Base-by-base conservation (phyloP, 2,888 invertebrate species). In the Tinea semifulvella region DNA sequence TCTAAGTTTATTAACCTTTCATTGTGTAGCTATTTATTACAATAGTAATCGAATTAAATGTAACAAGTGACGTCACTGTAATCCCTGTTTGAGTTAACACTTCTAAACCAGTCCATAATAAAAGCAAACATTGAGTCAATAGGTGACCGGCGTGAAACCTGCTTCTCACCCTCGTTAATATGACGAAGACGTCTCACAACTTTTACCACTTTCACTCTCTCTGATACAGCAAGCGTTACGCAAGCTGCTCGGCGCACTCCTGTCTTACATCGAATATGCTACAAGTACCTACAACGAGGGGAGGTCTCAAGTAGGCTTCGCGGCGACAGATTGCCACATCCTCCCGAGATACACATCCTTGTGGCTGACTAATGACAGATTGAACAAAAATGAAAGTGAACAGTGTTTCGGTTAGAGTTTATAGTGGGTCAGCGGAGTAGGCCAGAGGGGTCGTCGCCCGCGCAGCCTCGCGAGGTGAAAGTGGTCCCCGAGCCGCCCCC, bases 371-470 rank as follows among this genome's bases (percentile, higher is more conserved):
- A 72, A 71, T 69, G 65, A 67, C 61, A 63, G 63, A 65, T 64
- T 67, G 56, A 50, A 57, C 63, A 74, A 58, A 79, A 77, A 75
- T 72, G 79, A 80, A 79, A 79, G 79, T 76, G 70, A 74, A 48
- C 42, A 68, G 65, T 68, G 68, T 74, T 76, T 77, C 71, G 68
- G 65, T 68, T 65, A 64, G 66, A 63, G 60, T n/a, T n/a, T 56
- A 62, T 65, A 70, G 69, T 80, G 58, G 80, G 80, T 79, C 73
- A 80, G 64, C 74, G 71, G 79, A 80, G 80, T 75, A 80, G 79
- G 77, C 56, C 79, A 74, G 49, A 55, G 61, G 68, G 75, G 79
- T 75, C 79, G 79, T 76, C 64, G 73, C 77, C 63, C 74, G 43
- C 26, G 27, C 39, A 19, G 28, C 43, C 26, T 36, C 43, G 28